Conservation (phyloP, 2,113 vertebrate genomes). For the Scomber japonicus region DNA sequence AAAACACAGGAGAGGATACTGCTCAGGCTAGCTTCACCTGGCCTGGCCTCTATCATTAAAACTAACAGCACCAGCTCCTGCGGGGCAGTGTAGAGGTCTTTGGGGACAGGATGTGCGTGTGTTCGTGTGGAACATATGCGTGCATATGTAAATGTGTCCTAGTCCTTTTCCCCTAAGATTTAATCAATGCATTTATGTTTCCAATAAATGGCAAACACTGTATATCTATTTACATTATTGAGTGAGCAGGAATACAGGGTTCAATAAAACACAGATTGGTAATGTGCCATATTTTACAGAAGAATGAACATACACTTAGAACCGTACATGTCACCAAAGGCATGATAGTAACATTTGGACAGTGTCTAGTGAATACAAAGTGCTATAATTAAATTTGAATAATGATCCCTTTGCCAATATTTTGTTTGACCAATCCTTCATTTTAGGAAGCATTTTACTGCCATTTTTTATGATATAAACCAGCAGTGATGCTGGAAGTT, state of each 20-base stretch:
- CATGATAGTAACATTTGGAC: background rate
- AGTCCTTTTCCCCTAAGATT: slow-evolving; percentile 15
- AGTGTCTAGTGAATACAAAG: too few species aligned
- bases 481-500: background rate
- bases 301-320: slow-evolving; percentile 4
- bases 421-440: too few species aligned
- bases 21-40: slow-evolving; percentile 68
- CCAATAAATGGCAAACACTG: background rate
- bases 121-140: slow-evolving; percentile 8
- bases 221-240: slow-evolving; percentile 13
- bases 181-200: slow-evolving; percentile 31
- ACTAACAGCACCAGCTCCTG: slow-evolving; percentile 65
- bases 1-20: slow-evolving; percentile 59
- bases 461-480: too few species aligned
- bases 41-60: slow-evolving; percentile 78
- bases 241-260: slow-evolving; percentile 14
- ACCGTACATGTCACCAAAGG: background rate
- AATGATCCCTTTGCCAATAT: too few species aligned
- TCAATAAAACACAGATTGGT: slow-evolving; percentile 18
- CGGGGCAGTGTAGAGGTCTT: slow-evolving; percentile 38
- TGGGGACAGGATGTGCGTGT: slow-evolving; percentile 25
- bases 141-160: slow-evolving; percentile 23
- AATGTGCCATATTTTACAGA: slow-evolving; percentile 34
- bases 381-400: too few species aligned
- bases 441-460: too few species aligned